Base-by-base conservation (phyloP, 1,140 invertebrate genomes). In the Drosophila sturtevanti region DNA sequence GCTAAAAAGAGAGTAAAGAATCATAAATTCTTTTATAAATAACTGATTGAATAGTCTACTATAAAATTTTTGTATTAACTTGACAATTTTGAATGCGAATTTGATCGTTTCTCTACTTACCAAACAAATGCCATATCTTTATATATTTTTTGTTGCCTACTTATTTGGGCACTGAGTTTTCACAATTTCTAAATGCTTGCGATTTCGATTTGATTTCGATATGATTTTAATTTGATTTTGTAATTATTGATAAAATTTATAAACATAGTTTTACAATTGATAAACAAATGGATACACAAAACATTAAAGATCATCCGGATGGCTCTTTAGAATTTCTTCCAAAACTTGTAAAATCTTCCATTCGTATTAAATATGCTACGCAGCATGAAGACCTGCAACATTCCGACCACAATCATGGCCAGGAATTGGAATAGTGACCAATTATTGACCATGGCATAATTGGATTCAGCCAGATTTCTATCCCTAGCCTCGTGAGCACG, bases 401-500 rank as follows among this genome's bases (percentile, higher is more conserved):
- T 60, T 3, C 95, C 95, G 2, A 97, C 95, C 7, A 93, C 24
- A 5, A 96, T 63, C 95, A 97, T 96, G 5, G 95, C 80, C n/a
- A 93, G 59, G 2, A 97, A 93, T 72, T 96, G 95, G 1, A 95
- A 77, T 56, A 94, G 78, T 0, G 96, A 97, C 93, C 95, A 96
- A 4, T 92, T 92, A 90, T 96, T 95, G 0, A 97, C 96, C 79
- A 94, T 93, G 75, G 92, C 93, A 90, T 94, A 95, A 87, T 94
- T 96, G 27, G 94, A 93, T 86, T 97, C 96, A 1, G 95, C 94
- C 14, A 96, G 75, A 89, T 96, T 96, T 63, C 96, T 93, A 90
- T 97, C 96, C 65, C 95, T 91, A 1, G 96, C 94, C 92, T 97
- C 96, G 75, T 94, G 93, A 0, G 95, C 94, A 44, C 95, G 94